Evolutionary conservation across 1,140 invertebrate species (phyloP), one percentile per base, ranked within the genome.

Genomic region (Aleiodes sp.): DNA sequence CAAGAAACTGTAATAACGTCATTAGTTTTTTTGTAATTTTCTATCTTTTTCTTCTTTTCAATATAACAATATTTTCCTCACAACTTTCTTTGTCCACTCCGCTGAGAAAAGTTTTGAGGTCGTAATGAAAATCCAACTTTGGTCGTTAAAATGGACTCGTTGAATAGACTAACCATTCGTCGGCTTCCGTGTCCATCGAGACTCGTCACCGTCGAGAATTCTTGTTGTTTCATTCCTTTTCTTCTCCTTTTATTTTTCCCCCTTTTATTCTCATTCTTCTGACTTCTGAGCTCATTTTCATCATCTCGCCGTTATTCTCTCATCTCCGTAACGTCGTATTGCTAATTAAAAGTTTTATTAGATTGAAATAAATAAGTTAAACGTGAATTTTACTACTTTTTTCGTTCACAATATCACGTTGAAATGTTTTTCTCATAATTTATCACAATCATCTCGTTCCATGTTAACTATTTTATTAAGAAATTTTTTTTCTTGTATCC

Each of bases 321-420:
- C 28, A 24, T 29, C n/a, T 59, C 1, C 9, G 12, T n/a, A 12
- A 29, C 29, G 41, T 41, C 28, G 70, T 1, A 56, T 19, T 69
- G 60, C 68, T 75, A 74, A 72, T 78, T 78, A 74, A 71, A 72
- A 78, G 72, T 78, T 77, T 78, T 73, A 73, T 77, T 77, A 77
- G 74, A 52, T 21, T 72, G 73, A 66, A n/a, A 76, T 75, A 75
- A 76, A 75, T 74, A 73, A 72, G 63, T 31, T 57, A 65, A 26
- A 67, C 35, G 57, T 66, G 70, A 71, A 76, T 63, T 33, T 12
- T 4, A 28, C 21, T 29, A 33, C 19, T 46, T 29, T 65, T 6
- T n/a, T 46, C 12, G 24, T 63, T 52, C 14, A 12, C 46, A 6
- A 24, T 16, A 24, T 16, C 10, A 16, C 26, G 2, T 1, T 4